Conservation (phyloP, 2,888 invertebrate species). For the Eremobia ochroleuca region DNA sequence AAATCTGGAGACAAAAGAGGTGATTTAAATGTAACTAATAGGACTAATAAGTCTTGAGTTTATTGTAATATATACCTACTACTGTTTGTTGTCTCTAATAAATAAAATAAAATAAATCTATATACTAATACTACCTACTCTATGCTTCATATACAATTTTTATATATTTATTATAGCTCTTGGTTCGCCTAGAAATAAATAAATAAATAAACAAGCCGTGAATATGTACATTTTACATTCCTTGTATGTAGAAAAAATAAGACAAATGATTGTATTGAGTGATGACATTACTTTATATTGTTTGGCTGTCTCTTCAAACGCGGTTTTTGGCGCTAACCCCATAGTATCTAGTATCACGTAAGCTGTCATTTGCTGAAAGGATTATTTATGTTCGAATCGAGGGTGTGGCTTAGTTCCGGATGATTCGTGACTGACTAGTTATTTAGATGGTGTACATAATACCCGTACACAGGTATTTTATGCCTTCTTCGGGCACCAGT, state of each 20-base stretch:
- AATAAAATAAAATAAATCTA: too few relatives aligned
- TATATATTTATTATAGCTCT: too few relatives aligned
- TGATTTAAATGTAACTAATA: background rate
- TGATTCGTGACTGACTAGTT: background rate
- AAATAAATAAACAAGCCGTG: background rate
- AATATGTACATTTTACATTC: background rate
- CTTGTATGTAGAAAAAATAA: background rate
- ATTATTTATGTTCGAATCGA: conserved; percentile 11
- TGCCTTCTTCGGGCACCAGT: background rate
- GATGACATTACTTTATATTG: conserved; percentile 8
- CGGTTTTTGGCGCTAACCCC: conserved; percentile 13
- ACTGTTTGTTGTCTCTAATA: too few relatives aligned
- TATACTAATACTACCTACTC: too few relatives aligned
- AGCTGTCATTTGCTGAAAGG: background rate
- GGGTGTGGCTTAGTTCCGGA: conserved; percentile 6
- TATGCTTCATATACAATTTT: too few relatives aligned
- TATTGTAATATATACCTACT: too few relatives aligned
- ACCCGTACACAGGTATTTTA: too few relatives aligned
- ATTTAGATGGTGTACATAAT: background rate
- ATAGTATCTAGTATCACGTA: background rate
- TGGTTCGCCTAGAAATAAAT: too few relatives aligned
- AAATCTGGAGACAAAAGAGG: background rate
- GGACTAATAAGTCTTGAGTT: too few relatives aligned
- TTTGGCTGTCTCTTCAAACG: conserved; percentile 25
- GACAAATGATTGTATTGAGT: conserved; percentile 24